Percentiles rank a stretch among this genome's conserved stretches.
Evolutionary conservation across 2,113 vertebrate species (phyloP).

Genomic region (Oryzias celebensis): DNA sequence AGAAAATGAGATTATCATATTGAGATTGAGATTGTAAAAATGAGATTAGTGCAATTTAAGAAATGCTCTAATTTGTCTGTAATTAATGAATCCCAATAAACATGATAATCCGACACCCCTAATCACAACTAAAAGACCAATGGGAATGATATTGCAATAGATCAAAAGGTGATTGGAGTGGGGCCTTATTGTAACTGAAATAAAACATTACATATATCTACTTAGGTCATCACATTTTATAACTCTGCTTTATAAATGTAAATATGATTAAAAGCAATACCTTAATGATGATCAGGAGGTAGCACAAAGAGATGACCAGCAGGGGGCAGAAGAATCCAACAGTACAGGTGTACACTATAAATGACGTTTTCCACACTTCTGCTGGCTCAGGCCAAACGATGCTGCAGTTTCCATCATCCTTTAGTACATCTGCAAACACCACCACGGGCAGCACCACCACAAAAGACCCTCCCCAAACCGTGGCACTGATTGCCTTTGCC

Average conservation of each 20-base stretch:
- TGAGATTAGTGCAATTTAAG: no score
- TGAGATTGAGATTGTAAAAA: no score
- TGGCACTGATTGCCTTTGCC: constrained; percentile 85
- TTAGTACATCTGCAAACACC: constrained; percentile 86
- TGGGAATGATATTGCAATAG: no score
- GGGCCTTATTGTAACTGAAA: no score
- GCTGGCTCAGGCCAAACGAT: constrained; percentile 93
- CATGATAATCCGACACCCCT: no score
- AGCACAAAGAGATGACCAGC: constrained; percentile 91
- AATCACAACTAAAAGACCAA: no score
- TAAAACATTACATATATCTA: no score
- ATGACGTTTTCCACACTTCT: constrained; percentile 86
- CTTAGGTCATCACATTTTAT: background rate
- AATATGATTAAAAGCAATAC: constrained; percentile 15
- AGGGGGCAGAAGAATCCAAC: constrained; percentile 91
- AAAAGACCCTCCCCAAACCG: constrained; percentile 88
- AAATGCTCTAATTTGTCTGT: no score
- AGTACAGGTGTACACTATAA: constrained; percentile 88
- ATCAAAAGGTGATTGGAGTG: no score
- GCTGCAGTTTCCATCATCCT: constrained; percentile 89
- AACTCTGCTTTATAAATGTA: background rate
- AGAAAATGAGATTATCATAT: no score
- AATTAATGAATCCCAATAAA: no score
- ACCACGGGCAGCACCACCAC: constrained; percentile 92
- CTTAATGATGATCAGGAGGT: constrained; percentile 91